Evolutionary conservation across 2,888 invertebrate genomes (phyloP).

Genomic region (Tetramorium bicarinatum): DNA sequence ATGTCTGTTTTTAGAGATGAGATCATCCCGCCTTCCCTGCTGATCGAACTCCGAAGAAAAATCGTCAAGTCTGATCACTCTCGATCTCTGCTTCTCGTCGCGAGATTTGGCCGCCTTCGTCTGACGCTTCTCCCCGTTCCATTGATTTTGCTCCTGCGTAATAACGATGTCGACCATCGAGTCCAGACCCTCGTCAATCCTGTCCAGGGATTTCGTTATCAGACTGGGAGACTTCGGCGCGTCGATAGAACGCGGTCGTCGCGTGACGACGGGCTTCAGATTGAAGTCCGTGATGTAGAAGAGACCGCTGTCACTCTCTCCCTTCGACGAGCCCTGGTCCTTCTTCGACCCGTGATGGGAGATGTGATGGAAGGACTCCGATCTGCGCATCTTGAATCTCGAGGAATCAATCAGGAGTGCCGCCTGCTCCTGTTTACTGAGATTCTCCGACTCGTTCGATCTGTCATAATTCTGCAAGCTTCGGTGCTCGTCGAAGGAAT

Average conservation of each 20-base stretch:
- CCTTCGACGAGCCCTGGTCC: constrained; percentile 77
- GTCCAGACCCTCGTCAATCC: constrained; percentile 92
- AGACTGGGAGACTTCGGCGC: constrained; percentile 75
- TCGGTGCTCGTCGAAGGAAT: constrained; percentile 81
- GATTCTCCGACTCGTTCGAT: constrained; percentile 60
- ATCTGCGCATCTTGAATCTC: constrained; percentile 78
- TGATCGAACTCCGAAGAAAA: constrained; percentile 47
- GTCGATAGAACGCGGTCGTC: constrained; percentile 70
- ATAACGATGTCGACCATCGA: constrained; percentile 92
- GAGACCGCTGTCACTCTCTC: constrained; percentile 86
- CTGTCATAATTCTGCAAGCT: constrained; percentile 77
- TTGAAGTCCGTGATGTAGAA: constrained; percentile 84
- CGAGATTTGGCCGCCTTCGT: constrained; percentile 62
- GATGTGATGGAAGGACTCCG: constrained; percentile 85
- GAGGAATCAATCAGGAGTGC: constrained; percentile 51
- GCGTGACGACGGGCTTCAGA: constrained; percentile 76
- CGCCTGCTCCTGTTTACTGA: constrained; percentile 60
- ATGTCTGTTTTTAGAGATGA: constrained; percentile 51
- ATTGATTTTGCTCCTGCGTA: constrained; percentile 85
- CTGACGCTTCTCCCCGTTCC: constrained; percentile 62
- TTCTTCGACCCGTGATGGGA: constrained; percentile 67
- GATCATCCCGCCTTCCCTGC: constrained; percentile 29
- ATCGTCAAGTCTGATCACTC: constrained; percentile 59
- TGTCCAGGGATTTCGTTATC: constrained; percentile 92
- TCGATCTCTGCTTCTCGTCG: constrained; percentile 69